A percentile compares a stretch with the other conserved stretches of the same genome.
Evolutionary conservation across 2,888 invertebrate species (phyloP).

Genomic region (Aspidiotus rigidus): DNA sequence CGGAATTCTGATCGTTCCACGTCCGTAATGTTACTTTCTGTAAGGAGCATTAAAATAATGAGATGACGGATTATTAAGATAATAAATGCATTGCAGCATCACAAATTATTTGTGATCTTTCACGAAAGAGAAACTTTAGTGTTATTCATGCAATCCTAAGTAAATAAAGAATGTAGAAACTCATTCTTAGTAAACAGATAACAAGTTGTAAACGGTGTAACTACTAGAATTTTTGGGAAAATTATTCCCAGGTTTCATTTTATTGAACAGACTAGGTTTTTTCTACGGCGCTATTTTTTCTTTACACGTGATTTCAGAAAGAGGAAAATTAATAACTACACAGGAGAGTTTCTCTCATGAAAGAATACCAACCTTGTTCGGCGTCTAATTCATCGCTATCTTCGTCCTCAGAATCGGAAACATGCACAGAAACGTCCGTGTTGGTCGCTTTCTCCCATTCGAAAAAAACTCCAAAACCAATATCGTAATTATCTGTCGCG

Average conservation of each 20-base stretch:
- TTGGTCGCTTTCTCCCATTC: conserved; percentile 89
- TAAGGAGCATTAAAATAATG: neutral
- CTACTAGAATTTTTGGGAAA: too few species aligned
- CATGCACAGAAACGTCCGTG: conserved; percentile 85
- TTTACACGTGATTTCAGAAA: neutral
- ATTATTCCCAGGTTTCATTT: neutral
- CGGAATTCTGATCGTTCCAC: conserved; percentile 18
- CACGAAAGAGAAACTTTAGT: too few species aligned
- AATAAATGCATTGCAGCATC: too few species aligned
- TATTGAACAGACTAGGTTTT: neutral
- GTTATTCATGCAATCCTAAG: too few species aligned
- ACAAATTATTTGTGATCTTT: too few species aligned
- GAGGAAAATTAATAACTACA: conserved; percentile 12
- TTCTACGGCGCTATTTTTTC: neutral
- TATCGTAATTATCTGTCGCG: conserved; percentile 95
- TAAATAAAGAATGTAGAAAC: too few species aligned
- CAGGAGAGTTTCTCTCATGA: neutral
- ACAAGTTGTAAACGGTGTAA: too few species aligned
- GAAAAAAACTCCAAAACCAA: conserved; percentile 95
- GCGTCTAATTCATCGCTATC: conserved; percentile 53
- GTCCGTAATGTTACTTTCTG: conserved; percentile 22
- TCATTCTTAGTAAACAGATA: too few species aligned
- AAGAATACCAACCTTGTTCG: conserved; percentile 44
- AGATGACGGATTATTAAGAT: too few species aligned
- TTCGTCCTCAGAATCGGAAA: conserved; percentile 79